A percentile compares a stretch with the other conserved stretches of the same genome.
Evolutionary conservation across 2,113 vertebrate species (phyloP).

Genomic region (human (Homo sapiens)): DNA sequence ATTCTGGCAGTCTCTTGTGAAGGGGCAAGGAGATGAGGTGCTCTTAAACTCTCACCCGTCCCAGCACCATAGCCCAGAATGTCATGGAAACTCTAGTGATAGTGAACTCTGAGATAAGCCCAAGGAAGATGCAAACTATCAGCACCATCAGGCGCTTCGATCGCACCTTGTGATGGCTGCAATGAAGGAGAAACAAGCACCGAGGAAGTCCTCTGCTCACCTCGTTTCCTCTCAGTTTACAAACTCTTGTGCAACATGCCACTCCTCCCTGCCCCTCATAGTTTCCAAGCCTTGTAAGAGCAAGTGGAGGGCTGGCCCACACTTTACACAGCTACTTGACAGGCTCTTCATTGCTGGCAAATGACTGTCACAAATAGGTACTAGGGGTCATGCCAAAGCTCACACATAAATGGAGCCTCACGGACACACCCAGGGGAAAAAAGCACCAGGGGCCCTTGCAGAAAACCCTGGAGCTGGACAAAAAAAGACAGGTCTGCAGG

Average conservation of each 20-base stretch:
- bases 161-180: neutral
- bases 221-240: slow-evolving; percentile 61
- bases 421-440: neutral
- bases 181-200: neutral
- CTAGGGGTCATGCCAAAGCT: slow-evolving; percentile 14
- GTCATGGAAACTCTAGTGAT: slow-evolving; percentile 60
- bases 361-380: neutral
- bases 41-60: neutral
- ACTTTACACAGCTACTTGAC: slow-evolving; percentile 42
- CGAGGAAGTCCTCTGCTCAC: slow-evolving; percentile 56
- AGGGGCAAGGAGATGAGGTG: neutral
- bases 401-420: neutral
- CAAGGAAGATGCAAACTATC: neutral
- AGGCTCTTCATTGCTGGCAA: slow-evolving; percentile 21
- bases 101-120: slow-evolving; percentile 41
- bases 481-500: slow-evolving; percentile 18
- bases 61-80: neutral
- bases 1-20: slow-evolving; percentile 14
- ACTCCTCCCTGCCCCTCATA: neutral
- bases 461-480: neutral
- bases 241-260: slow-evolving; percentile 55
- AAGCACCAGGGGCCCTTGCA: neutral
- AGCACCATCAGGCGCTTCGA: neutral
- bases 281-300: slow-evolving; percentile 58
- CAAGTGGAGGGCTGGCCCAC: neutral